Conservation (phyloP, 1,140 invertebrate species). For the Bombus impatiens region DNA sequence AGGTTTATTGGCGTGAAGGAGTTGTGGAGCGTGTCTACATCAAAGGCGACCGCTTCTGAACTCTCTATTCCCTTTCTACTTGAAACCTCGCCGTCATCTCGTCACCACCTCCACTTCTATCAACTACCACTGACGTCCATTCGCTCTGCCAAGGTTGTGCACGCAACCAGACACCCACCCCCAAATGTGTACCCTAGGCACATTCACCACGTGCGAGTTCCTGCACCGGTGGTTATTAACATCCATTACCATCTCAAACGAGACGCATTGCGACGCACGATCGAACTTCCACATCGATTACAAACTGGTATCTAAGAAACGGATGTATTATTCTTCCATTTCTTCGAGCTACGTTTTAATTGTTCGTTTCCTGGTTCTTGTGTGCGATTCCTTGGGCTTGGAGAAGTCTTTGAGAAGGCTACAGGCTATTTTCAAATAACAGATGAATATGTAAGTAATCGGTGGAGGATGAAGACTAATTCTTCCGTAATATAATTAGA, state of each 20-base stretch:
- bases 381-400: too few relatives aligned
- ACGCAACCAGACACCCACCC: slow-evolving; percentile 44
- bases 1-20: slow-evolving; percentile 81
- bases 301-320: neutral
- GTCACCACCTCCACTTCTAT: slow-evolving; percentile 54
- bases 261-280: slow-evolving; percentile 49
- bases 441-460: neutral
- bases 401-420: neutral
- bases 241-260: slow-evolving; percentile 56
- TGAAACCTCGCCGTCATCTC: slow-evolving; percentile 51
- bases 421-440: neutral
- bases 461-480: neutral
- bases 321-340: slow-evolving; percentile 31
- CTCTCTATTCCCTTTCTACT: slow-evolving; percentile 52
- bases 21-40: slow-evolving; percentile 79
- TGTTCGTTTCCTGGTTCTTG: neutral
- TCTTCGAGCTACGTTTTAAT: neutral
- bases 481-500: neutral
- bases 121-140: slow-evolving; percentile 52
- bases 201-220: slow-evolving; percentile 38
- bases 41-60: slow-evolving; percentile 74
- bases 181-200: slow-evolving; percentile 22
- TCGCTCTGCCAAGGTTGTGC: slow-evolving; percentile 49
- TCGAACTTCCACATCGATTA: neutral
- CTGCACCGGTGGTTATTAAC: slow-evolving; percentile 46